These are phyloP conservation scores for Eupsilia transversa DNA, from an alignment of 2,888 invertebrate species.

Conservation along the genomic window DNA sequence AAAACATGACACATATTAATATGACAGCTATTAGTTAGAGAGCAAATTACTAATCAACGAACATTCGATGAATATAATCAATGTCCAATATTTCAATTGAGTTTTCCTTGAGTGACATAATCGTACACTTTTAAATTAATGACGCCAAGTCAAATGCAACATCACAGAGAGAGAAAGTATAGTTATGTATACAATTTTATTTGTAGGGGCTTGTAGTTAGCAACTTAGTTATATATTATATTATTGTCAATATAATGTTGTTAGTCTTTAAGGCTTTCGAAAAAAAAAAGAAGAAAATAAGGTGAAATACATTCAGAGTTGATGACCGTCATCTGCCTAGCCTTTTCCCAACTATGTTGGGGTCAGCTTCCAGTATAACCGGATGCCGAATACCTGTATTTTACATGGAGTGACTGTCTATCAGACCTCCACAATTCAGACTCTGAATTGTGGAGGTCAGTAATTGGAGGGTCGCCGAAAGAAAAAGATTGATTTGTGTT, in stretches of 20 bases:
- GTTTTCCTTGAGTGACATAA: slow-evolving; percentile 56
- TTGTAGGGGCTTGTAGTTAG: no score
- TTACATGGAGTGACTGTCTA: neutral
- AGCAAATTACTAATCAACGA: slow-evolving; percentile 47
- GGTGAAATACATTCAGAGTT: neutral
- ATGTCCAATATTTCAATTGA: slow-evolving; percentile 2
- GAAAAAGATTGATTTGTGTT: neutral
- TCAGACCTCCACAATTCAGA: neutral
- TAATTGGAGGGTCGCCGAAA: neutral
- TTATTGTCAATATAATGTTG: no score
- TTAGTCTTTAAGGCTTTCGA: no score
- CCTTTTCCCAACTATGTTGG: neutral
- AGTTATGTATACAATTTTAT: no score
- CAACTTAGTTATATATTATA: no score
- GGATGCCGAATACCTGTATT: neutral
- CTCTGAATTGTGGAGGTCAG: no score
- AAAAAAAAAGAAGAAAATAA: no score
- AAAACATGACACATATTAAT: slow-evolving; percentile 62
- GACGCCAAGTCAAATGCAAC: neutral
- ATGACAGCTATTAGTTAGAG: slow-evolving; percentile 35
- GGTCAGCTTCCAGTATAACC: neutral
- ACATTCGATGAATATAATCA: slow-evolving; percentile 44
- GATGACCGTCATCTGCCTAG: neutral
- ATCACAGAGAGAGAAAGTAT: neutral
- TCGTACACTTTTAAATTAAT: neutral